phyloP scores from a whole-genome alignment of 2,888 invertebrate genomes.

The Chromoteleia sp. region DNA sequence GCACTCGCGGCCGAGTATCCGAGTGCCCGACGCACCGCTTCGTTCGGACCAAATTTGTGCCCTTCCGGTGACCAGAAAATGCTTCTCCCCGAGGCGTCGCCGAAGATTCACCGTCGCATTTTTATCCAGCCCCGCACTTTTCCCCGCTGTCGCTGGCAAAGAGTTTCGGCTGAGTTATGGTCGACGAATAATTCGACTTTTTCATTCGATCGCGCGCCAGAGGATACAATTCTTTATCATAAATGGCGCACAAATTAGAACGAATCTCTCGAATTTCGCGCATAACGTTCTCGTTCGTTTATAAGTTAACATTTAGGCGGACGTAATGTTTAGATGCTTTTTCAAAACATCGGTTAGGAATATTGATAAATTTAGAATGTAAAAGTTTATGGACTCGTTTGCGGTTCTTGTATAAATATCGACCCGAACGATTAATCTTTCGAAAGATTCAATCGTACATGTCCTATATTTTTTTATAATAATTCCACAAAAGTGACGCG shows the following conservation, averaged over 20 bases:
- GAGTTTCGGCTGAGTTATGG: slow-evolving; percentile 38
- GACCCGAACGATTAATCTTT: no score
- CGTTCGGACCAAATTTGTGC: slow-evolving; percentile 46
- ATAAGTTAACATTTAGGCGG: no score
- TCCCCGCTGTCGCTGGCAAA: slow-evolving; percentile 3
- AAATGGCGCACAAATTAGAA: slow-evolving; percentile 44
- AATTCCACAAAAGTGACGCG: no score
- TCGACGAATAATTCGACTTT: slow-evolving; percentile 46
- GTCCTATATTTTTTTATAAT: no score
- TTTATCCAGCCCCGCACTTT: slow-evolving; percentile 29
- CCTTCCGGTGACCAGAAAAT: slow-evolving; percentile 69
- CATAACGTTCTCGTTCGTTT: no score
- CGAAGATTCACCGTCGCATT: slow-evolving; percentile 38
- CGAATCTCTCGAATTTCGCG: slow-evolving; percentile 14
- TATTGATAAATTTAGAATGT: no score
- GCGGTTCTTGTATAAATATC: no score
- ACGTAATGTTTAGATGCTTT: no score
- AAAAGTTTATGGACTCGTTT: no score
- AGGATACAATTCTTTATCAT: slow-evolving; percentile 54
- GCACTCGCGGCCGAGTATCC: slow-evolving; percentile 49
- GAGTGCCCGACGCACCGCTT: slow-evolving; percentile 5
- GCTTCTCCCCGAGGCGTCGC: slow-evolving; percentile 55
- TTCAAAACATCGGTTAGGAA: no score
- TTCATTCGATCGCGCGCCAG: slow-evolving; percentile 36
- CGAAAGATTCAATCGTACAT: no score